Evolutionary conservation across 2,888 invertebrate genomes (phyloP).

Genomic region (Orchesella flavescens): DNA sequence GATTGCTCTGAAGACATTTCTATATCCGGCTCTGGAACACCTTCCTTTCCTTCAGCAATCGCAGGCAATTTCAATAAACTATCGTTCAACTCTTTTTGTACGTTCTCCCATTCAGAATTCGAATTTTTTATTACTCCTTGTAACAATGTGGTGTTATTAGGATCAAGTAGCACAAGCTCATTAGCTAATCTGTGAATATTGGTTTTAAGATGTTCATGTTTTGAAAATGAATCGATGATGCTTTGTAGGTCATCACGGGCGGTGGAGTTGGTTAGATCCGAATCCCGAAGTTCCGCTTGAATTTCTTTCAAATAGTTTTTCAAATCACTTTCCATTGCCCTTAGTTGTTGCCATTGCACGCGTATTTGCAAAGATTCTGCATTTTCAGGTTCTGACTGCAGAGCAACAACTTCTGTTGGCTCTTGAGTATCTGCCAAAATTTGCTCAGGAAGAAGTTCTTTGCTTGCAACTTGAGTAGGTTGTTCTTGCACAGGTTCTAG

Average conservation of each 20-base stretch:
- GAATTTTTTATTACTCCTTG: slow-evolving; percentile 41
- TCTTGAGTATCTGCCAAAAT: not conserved
- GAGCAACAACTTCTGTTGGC: not conserved
- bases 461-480: too few relatives aligned
- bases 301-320: slow-evolving; percentile 49
- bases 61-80: too few relatives aligned
- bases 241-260: slow-evolving; percentile 37
- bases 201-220: slow-evolving; percentile 36
- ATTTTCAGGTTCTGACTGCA: too few relatives aligned
- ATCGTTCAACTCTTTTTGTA: slow-evolving; percentile 15
- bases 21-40: too few relatives aligned
- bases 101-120: slow-evolving; percentile 32
- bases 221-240: slow-evolving; percentile 33
- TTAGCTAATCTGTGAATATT: slow-evolving; percentile 47
- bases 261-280: too few relatives aligned
- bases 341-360: not conserved
- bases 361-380: too few relatives aligned
- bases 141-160: slow-evolving; percentile 21
- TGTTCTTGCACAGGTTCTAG: not conserved
- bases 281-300: slow-evolving; percentile 27
- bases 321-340: slow-evolving; percentile 30
- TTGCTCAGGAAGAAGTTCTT: too few relatives aligned
- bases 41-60: not conserved
- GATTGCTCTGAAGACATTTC: too few relatives aligned
- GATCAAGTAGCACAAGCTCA: slow-evolving; percentile 47